Conservation (phyloP, 2,113 vertebrate species). For the Gobius niger region DNA sequence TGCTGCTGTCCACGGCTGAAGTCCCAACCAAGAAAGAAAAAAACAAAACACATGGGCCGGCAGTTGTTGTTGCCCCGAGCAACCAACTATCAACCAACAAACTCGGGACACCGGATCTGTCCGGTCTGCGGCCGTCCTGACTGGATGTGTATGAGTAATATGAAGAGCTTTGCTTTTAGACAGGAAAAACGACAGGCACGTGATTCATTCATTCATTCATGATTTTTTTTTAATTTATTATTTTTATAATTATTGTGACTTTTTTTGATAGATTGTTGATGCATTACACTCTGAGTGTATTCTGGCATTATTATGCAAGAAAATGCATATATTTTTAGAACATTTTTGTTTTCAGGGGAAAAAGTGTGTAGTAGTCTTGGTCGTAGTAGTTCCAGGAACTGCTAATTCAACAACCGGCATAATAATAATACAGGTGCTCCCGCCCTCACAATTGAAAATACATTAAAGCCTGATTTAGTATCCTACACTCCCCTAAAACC, state of each 20-base stretch:
- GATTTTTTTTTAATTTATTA: not conserved
- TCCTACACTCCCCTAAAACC: conserved; percentile 39
- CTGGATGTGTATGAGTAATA: conserved; percentile 56
- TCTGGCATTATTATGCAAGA: no score
- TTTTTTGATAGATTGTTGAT: not conserved
- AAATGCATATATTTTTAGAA: no score
- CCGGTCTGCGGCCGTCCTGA: conserved; percentile 41
- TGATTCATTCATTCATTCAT: not conserved
- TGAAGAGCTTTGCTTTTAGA: conserved; percentile 68
- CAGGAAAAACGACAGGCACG: not conserved
- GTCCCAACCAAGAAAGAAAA: conserved; percentile 22
- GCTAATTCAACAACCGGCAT: conserved; percentile 22
- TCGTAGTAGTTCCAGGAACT: not conserved
- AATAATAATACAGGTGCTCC: conserved; percentile 16
- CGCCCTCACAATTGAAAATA: conserved; percentile 11
- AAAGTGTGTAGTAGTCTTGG: not conserved
- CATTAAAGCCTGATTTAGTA: conserved; percentile 47
- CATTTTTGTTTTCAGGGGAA: no score
- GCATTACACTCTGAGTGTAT: no score
- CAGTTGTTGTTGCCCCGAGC: conserved; percentile 55
- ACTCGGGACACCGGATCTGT: conserved; percentile 51
- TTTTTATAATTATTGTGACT: not conserved
- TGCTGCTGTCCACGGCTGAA: conserved; percentile 45
- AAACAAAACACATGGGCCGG: conserved; percentile 22
- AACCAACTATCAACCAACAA: conserved; percentile 70